Evolutionary conservation across 2,888 invertebrate species (phyloP).

Genomic region (Aelia acuminata): DNA sequence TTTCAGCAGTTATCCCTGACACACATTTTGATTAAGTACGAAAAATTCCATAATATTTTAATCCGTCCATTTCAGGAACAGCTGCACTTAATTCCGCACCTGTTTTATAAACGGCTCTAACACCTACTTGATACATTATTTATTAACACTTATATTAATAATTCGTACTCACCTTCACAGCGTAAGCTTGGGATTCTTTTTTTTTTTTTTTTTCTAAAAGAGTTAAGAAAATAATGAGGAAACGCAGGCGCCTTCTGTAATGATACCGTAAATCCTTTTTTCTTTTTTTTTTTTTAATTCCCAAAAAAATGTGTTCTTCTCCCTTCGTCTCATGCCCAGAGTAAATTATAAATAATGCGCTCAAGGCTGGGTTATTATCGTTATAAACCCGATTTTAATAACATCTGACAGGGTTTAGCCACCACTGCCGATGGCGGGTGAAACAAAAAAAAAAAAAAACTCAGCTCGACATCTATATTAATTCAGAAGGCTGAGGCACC

Average conservation of each 20-base stretch:
- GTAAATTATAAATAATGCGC: conserved; percentile 55
- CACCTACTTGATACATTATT: background rate
- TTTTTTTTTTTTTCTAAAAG: background rate
- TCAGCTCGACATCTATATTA: conserved; percentile 7
- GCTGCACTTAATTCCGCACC: background rate
- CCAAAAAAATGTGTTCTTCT: background rate
- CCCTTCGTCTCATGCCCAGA: background rate
- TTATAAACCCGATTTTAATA: conserved; percentile 55
- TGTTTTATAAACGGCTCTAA: background rate
- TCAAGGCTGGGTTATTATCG: conserved; percentile 37
- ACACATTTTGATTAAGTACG: background rate
- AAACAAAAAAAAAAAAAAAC: background rate
- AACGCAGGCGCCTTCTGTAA: conserved; percentile 2
- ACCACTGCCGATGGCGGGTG: background rate
- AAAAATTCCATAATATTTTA: background rate
- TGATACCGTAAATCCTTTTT: background rate
- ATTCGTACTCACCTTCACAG: background rate
- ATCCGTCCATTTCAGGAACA: background rate
- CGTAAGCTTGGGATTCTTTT: background rate
- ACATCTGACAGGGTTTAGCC: conserved; percentile 51
- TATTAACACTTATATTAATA: conserved; percentile 18
- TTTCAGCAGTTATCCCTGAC: background rate
- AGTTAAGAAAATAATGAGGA: background rate
- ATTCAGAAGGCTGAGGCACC: conserved; percentile 24
- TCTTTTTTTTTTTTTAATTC: conserved; percentile 2